Conservation (phyloP, 1,140 invertebrate species). For the Sipha flava region DNA sequence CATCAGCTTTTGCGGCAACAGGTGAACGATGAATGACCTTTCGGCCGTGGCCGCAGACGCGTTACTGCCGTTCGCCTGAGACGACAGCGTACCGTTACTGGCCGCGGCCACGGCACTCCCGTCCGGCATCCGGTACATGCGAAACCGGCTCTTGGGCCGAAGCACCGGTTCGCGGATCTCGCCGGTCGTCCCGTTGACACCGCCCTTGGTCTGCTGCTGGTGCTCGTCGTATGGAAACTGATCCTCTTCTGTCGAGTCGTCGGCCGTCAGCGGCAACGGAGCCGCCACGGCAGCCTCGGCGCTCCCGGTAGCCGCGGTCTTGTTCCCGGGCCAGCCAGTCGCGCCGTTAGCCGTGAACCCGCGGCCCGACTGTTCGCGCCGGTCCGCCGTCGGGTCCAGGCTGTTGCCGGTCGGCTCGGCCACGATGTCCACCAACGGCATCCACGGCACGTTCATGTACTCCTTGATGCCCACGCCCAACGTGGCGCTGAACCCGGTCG, state of each 20-base stretch:
- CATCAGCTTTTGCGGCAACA: slow-evolving; percentile 63
- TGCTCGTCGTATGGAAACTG: neutral
- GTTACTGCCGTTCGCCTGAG: neutral
- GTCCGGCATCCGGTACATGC: slow-evolving; percentile 23
- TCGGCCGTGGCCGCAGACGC: neutral
- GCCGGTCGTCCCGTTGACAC: neutral
- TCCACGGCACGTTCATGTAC: slow-evolving; percentile 37
- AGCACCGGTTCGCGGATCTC: slow-evolving; percentile 61
- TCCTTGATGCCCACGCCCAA: slow-evolving; percentile 34
- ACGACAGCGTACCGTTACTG: slow-evolving; percentile 32
- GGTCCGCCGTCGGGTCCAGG: neutral
- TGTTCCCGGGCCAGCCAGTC: neutral
- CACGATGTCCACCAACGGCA: slow-evolving; percentile 1
- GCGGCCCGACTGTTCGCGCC: slow-evolving; percentile 10
- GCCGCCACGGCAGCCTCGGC: neutral
- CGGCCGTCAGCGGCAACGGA: neutral
- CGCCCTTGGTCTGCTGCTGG: too few species aligned
- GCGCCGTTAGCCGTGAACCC: neutral
- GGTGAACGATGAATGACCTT: slow-evolving; percentile 55
- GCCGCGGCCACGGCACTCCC: slow-evolving; percentile 39
- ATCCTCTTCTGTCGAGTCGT: neutral
- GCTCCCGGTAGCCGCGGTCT: neutral
- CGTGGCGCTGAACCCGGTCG: neutral
- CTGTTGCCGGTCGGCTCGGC: neutral
- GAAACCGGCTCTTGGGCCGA: slow-evolving; percentile 44